phyloP scores from a whole-genome alignment of 1,140 invertebrate species.

The Brachystomella parvula region DNA sequence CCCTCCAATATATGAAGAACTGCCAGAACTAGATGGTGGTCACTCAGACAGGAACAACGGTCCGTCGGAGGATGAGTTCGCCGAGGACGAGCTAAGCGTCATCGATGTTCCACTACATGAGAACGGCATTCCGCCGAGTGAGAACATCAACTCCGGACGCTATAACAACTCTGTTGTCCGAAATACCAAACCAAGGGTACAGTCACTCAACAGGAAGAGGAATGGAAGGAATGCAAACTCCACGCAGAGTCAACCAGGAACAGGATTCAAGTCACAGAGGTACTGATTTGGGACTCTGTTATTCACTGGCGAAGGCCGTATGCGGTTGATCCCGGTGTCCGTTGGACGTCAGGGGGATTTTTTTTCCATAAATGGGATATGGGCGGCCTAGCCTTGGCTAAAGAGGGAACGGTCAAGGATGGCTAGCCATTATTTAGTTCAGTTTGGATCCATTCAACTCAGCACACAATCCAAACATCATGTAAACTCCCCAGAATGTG shows the following conservation, averaged over 20 bases:
- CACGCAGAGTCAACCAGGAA: slow-evolving; percentile 3
- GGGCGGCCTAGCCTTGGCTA: no score
- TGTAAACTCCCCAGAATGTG: no score
- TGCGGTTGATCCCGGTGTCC: no score
- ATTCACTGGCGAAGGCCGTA: neutral
- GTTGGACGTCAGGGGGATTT: no score
- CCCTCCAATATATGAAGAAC: slow-evolving; percentile 38
- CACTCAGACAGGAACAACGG: slow-evolving; percentile 37
- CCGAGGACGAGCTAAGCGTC: slow-evolving; percentile 37
- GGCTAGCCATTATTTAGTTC: no score
- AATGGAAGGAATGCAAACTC: slow-evolving; percentile 14
- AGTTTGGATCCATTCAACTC: no score
- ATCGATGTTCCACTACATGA: slow-evolving; percentile 31
- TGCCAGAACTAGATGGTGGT: slow-evolving; percentile 25
- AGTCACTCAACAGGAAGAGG: slow-evolving; percentile 33
- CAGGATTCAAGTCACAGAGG: slow-evolving; percentile 34
- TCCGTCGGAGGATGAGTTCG: slow-evolving; percentile 37
- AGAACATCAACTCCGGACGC: slow-evolving; percentile 18
- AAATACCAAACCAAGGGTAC: slow-evolving; percentile 23
- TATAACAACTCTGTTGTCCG: slow-evolving; percentile 27
- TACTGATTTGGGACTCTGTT: neutral
- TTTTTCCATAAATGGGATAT: no score
- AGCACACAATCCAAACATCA: no score
- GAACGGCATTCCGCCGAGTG: slow-evolving; percentile 10
- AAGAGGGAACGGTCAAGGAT: no score